These are phyloP conservation scores for Pipistrellus nathusii DNA, from an alignment of 2,797 vertebrate genomes.

Conservation along the genomic window DNA sequence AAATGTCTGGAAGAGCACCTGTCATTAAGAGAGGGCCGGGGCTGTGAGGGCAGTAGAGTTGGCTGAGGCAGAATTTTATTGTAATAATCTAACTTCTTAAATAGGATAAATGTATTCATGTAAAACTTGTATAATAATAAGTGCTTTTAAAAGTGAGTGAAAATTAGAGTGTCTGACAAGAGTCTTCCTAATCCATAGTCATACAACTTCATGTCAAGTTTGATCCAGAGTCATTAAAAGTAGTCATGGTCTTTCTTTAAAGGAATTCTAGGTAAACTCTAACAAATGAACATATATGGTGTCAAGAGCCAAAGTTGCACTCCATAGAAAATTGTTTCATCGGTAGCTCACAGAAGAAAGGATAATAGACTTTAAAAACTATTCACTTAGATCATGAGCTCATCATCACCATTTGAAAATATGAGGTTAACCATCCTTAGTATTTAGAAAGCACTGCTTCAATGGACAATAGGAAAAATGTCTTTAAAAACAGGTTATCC, in stretches of 20 bases:
- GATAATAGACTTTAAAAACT: background rate
- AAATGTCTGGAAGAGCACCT: background rate
- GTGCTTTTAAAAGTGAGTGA: background rate
- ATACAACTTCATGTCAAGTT: background rate
- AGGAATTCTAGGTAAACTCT: background rate
- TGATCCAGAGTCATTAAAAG: background rate
- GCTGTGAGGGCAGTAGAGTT: background rate
- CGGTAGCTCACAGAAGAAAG: background rate
- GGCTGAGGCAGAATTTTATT: background rate
- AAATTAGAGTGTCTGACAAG: background rate
- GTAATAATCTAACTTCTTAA: background rate
- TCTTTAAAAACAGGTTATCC: background rate
- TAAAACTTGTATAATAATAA: background rate
- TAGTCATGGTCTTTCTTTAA: background rate
- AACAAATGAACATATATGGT: background rate
- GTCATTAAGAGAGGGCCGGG: background rate
- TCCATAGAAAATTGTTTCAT: background rate
- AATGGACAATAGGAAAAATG: background rate
- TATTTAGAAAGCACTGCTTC: constrained; percentile 46
- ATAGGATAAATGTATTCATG: constrained; percentile 5
- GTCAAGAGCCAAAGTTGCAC: background rate
- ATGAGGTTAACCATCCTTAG: constrained; percentile 1
- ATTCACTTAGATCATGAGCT: background rate
- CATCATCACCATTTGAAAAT: background rate
- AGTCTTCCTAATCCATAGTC: background rate